Conservation (phyloP, 2,888 invertebrate genomes). For the Therioaphis trifolii region DNA sequence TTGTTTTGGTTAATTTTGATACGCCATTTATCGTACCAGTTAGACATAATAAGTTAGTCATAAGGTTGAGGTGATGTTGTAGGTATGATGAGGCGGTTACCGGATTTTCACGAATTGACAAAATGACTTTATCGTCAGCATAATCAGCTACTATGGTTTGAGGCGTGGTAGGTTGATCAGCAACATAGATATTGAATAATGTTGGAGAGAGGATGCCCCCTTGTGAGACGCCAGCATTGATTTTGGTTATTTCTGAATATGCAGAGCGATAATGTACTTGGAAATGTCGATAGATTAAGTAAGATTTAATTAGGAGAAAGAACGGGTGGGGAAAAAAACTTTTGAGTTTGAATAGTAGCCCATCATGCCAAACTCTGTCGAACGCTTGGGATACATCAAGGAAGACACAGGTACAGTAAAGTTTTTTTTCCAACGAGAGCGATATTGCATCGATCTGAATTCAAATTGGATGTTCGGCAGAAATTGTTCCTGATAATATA, state of each 20-base stretch:
- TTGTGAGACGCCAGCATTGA: no score
- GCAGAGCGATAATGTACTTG: no score
- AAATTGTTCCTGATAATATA: not conserved
- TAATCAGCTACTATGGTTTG: not conserved
- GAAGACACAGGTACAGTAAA: no score
- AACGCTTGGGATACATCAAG: not conserved
- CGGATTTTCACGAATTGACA: not conserved
- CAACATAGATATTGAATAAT: no score
- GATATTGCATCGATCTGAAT: not conserved
- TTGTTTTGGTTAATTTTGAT: not conserved
- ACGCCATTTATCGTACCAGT: not conserved
- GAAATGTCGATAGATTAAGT: not conserved
- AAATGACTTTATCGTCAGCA: not conserved
- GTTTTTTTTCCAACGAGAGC: no score
- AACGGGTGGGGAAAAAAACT: not conserved
- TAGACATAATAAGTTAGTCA: no score
- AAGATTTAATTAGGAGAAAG: slow-evolving; percentile 7
- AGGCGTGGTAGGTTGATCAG: not conserved
- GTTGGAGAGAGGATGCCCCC: no score
- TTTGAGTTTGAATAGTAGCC: not conserved
- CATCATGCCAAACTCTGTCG: not conserved
- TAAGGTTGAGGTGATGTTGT: not conserved
- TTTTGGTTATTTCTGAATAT: no score
- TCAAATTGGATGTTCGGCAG: no score
- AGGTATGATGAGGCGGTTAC: not conserved